These are phyloP conservation scores for Stegastes partitus DNA, from an alignment of 2,113 vertebrate species.

Conservation along the genomic window DNA sequence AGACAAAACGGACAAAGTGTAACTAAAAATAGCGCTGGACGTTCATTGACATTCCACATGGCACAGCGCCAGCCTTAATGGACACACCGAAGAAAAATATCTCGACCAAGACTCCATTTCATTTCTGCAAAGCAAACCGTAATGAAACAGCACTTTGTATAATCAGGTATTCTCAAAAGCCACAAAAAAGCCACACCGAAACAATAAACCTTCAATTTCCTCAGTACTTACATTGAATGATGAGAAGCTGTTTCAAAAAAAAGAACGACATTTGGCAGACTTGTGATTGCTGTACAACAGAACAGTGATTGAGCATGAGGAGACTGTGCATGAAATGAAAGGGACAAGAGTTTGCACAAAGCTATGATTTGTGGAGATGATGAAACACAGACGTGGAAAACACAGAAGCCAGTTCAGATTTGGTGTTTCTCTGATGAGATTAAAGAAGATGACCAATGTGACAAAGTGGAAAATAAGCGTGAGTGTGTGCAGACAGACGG, in stretches of 20 bases:
- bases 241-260: constrained; percentile 27
- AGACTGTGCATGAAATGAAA: background rate
- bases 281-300: constrained; percentile 17
- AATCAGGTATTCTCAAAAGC: constrained; percentile 48
- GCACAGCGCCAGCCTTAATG: constrained; percentile 56
- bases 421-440: constrained; percentile 8
- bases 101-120: constrained; percentile 47
- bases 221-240: constrained; percentile 33
- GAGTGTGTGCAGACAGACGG: background rate
- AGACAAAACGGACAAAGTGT: constrained; percentile 57
- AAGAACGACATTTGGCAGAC: background rate
- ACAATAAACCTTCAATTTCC: constrained; percentile 59
- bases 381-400: constrained; percentile 13
- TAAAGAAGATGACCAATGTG: background rate
- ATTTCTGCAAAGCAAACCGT: constrained; percentile 47
- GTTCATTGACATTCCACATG: constrained; percentile 75
- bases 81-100: constrained; percentile 35
- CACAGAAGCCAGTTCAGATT: background rate
- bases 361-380: constrained; percentile 6
- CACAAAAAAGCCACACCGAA: constrained; percentile 25
- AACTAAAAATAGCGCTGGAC: constrained; percentile 72
- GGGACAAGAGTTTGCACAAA: constrained; percentile 1
- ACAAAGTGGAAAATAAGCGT: constrained; percentile 19
- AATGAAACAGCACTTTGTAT: constrained; percentile 73
- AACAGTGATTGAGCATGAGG: constrained; percentile 7